These are phyloP conservation scores for Pyrochroa serraticornis DNA, from an alignment of 2,888 invertebrate genomes.

Conservation along the genomic window DNA sequence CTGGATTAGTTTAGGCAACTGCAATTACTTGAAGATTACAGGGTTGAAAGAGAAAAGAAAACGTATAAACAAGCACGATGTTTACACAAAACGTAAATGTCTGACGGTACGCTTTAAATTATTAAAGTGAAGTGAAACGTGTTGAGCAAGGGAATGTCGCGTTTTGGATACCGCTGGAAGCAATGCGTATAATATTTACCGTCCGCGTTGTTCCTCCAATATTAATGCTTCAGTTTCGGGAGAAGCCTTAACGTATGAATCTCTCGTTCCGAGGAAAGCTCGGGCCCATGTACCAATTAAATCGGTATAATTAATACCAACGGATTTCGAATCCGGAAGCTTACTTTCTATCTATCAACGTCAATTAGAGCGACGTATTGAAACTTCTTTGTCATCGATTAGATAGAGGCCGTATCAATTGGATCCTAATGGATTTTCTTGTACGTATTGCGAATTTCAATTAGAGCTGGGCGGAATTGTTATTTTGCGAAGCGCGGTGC, in stretches of 20 bases:
- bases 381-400: conserved; percentile 37
- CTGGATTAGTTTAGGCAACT: too few species aligned
- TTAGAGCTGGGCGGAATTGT: conserved; percentile 12
- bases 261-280: background rate
- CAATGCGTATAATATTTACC: conserved; percentile 27
- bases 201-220: conserved; percentile 17
- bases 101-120: conserved; percentile 20
- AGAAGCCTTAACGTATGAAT: background rate
- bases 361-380: conserved; percentile 32
- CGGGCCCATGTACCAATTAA: conserved; percentile 11
- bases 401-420: conserved; percentile 32
- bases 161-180: conserved; percentile 11
- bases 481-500: conserved; percentile 1
- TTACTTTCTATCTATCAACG: conserved; percentile 33
- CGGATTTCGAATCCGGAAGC: conserved; percentile 10
- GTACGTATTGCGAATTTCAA: conserved; percentile 31
- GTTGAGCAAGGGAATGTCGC: conserved; percentile 22
- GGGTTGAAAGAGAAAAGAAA: too few species aligned
- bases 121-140: conserved; percentile 23
- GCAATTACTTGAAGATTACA: too few species aligned
- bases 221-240: conserved; percentile 10
- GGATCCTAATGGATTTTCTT: conserved; percentile 31
- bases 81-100: conserved; percentile 23
- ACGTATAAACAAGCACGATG: too few species aligned
- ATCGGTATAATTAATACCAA: conserved; percentile 23